Percentiles rank a stretch among this genome's conserved stretches.
These are phyloP conservation scores for Okapia johnstoni DNA, from an alignment of 2,113 vertebrate genomes.

Conservation along the genomic window DNA sequence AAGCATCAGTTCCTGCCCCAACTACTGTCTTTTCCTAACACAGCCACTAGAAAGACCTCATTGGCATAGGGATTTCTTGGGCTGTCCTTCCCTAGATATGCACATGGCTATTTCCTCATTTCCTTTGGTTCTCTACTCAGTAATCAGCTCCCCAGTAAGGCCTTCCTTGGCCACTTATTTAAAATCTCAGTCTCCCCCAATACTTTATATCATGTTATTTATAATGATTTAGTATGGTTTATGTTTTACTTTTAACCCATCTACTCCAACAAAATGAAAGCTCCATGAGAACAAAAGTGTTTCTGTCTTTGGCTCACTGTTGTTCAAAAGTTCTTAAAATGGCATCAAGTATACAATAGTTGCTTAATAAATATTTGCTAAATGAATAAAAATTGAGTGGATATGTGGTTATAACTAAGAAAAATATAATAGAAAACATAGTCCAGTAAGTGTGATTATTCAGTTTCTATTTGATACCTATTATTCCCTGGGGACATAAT, in stretches of 20 bases:
- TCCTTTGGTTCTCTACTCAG: neutral
- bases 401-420: neutral
- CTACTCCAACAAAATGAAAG: neutral
- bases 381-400: neutral
- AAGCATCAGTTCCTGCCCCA: neutral
- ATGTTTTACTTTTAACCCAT: neutral
- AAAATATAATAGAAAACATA: neutral
- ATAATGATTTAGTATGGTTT: neutral
- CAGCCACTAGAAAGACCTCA: neutral
- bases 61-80: neutral
- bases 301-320: neutral
- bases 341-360: neutral
- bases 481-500: neutral
- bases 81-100: neutral
- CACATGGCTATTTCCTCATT: neutral
- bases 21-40: neutral
- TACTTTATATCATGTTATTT: neutral
- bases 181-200: neutral
- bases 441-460: neutral
- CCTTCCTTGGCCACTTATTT: neutral
- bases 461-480: neutral
- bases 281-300: neutral
- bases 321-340: neutral
- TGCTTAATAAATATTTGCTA: neutral
- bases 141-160: neutral